A percentile compares a stretch with the other conserved stretches of the same genome.
Evolutionary conservation across 2,113 vertebrate genomes (phyloP).

Genomic region (Nibea albiflora): DNA sequence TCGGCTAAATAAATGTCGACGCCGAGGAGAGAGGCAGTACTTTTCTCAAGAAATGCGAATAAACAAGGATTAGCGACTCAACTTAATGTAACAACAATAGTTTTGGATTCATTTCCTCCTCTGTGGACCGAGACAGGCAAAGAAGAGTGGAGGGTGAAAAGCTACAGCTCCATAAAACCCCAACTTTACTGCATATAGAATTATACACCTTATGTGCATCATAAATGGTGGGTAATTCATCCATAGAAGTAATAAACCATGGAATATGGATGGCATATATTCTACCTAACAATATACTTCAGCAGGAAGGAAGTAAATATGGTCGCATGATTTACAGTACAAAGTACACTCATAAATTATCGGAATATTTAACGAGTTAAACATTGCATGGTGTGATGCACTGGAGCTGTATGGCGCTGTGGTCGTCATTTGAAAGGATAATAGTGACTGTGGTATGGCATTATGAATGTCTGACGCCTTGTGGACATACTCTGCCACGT

Average conservation of each 20-base stretch:
- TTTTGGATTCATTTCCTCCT: conserved; percentile 54
- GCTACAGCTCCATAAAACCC: conserved; percentile 76
- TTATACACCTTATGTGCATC: conserved; percentile 83
- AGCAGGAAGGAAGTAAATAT: conserved; percentile 78
- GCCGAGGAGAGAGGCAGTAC: conserved; percentile 13
- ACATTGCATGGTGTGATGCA: conserved; percentile 57
- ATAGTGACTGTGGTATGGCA: conserved; percentile 31
- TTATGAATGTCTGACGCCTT: conserved; percentile 63
- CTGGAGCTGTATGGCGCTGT: conserved; percentile 32
- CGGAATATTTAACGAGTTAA: conserved; percentile 79
- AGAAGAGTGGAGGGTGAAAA: conserved; percentile 53
- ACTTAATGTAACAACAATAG: conserved; percentile 48
- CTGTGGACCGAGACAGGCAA: conserved; percentile 24
- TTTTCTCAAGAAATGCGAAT: conserved; percentile 36
- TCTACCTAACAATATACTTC: conserved; percentile 79
- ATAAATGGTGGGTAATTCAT: conserved; percentile 81
- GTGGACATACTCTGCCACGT: conserved; percentile 82
- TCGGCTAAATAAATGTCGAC: conserved; percentile 18
- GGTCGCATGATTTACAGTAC: conserved; percentile 76
- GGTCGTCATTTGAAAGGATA: conserved; percentile 58
- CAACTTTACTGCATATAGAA: conserved; percentile 81
- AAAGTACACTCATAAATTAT: conserved; percentile 82
- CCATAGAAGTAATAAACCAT: conserved; percentile 79
- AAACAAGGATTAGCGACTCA: conserved; percentile 49
- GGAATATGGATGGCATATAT: conserved; percentile 81